Evolutionary conservation across 2,888 invertebrate genomes (phyloP).

Genomic region (Phaedon cochleariae): DNA sequence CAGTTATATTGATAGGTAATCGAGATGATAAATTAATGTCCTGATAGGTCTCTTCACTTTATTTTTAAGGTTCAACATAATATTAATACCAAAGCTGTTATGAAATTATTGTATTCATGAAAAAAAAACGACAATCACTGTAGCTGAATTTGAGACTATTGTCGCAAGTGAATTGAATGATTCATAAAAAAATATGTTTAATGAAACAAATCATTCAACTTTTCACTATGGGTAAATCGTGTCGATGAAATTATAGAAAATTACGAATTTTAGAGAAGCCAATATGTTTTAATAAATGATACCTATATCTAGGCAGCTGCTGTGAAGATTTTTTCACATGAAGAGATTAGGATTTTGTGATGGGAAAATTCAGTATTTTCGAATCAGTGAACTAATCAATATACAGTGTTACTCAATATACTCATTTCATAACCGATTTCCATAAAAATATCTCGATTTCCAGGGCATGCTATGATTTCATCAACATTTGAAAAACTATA

Average conservation of each 20-base stretch:
- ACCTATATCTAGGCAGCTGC: neutral
- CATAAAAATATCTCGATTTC: no score
- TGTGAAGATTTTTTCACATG: neutral
- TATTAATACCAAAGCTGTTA: neutral
- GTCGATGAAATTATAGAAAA: neutral
- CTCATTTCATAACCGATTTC: no score
- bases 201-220: neutral
- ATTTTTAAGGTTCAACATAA: slow-evolving; percentile 23
- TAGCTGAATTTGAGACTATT: neutral
- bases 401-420: no score
- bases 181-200: neutral
- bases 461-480: no score
- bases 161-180: neutral
- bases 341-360: slow-evolving; percentile 26
- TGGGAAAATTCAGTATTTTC: neutral
- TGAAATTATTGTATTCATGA: neutral
- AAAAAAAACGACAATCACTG: neutral
- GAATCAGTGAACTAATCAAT: neutral
- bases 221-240: no score
- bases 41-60: slow-evolving; percentile 16
- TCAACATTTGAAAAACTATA: no score
- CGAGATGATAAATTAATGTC: neutral
- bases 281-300: neutral
- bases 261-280: neutral
- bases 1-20: slow-evolving; percentile 10